Percentiles rank a stretch among this genome's conserved stretches.
phyloP scores from a whole-genome alignment of 2,113 vertebrate species.

The Mionectes macconnelli region DNA sequence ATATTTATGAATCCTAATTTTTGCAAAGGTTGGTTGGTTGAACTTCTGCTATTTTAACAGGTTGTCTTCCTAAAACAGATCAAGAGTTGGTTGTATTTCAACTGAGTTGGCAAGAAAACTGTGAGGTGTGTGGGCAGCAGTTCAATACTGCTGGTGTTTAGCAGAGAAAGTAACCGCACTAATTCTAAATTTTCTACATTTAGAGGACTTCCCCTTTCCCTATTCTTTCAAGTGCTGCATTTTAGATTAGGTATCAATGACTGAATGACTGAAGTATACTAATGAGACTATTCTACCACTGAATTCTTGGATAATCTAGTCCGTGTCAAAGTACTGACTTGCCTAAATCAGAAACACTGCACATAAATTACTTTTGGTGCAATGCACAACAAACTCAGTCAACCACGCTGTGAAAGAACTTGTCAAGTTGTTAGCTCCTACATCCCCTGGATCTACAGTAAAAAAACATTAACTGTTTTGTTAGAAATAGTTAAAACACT shows the following conservation, averaged over 20 bases:
- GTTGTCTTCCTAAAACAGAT: background rate
- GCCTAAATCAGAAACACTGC: background rate
- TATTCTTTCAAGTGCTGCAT: background rate
- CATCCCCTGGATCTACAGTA: background rate
- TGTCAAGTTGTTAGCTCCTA: background rate
- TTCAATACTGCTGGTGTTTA: background rate
- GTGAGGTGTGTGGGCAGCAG: background rate
- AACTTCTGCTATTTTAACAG: background rate
- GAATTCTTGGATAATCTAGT: background rate
- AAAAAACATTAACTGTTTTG: background rate
- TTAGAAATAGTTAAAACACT: background rate
- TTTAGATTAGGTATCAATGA: background rate
- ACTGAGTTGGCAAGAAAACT: background rate
- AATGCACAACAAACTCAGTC: background rate
- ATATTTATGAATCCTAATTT: background rate
- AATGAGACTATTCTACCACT: background rate
- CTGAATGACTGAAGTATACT: background rate
- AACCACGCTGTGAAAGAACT: background rate
- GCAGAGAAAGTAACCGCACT: background rate
- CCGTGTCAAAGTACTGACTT: background rate
- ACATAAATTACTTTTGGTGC: background rate
- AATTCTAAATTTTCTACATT: background rate
- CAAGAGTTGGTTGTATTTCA: background rate
- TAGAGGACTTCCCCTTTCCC: background rate
- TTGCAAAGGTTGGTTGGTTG: background rate